Percentiles rank a stretch among this genome's conserved stretches.
Conservation (phyloP, 2,888 invertebrate genomes). For the Caenorhabditis angaria region DNA sequence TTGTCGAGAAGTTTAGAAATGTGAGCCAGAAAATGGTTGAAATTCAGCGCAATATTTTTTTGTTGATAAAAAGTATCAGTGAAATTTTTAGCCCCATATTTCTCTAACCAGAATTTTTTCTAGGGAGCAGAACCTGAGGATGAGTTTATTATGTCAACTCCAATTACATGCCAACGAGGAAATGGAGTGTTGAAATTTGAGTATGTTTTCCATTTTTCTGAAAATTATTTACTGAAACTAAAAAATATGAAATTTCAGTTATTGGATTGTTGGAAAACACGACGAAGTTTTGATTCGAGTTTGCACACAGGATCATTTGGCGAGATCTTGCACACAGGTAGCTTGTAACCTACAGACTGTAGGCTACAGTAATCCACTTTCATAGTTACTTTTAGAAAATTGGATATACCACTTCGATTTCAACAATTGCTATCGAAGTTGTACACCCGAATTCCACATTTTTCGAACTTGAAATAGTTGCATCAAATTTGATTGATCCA, state of each 20-base stretch:
- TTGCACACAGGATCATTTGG: constrained; percentile 58
- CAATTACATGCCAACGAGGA: constrained; percentile 62
- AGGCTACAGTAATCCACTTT: constrained; percentile 6
- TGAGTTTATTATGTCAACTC: constrained; percentile 56
- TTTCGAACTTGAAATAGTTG: constrained; percentile 57
- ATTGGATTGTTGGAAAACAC: constrained; percentile 58
- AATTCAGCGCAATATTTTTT: too few relatives aligned
- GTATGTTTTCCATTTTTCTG: constrained; percentile 18
- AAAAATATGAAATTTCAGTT: constrained; percentile 36
- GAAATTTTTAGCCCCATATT: background rate
- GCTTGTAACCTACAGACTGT: too few relatives aligned
- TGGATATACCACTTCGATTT: constrained; percentile 35
- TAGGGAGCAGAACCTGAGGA: constrained; percentile 43
- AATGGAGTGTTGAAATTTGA: constrained; percentile 61
- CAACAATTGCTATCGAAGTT: constrained; percentile 57
- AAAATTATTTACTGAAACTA: background rate
- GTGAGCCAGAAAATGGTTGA: too few relatives aligned
- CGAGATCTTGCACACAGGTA: constrained; percentile 60
- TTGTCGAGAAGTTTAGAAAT: too few relatives aligned
- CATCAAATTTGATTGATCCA: constrained; percentile 52
- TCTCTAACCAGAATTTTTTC: background rate
- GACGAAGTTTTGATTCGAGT: constrained; percentile 51
- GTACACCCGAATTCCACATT: constrained; percentile 60
- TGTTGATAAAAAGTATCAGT: background rate
- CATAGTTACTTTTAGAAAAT: too few relatives aligned